Evolutionary conservation across 53 echinoderm and acorn worm genomes (phyloP).

Genomic region (Hippasteria phrygiana): DNA sequence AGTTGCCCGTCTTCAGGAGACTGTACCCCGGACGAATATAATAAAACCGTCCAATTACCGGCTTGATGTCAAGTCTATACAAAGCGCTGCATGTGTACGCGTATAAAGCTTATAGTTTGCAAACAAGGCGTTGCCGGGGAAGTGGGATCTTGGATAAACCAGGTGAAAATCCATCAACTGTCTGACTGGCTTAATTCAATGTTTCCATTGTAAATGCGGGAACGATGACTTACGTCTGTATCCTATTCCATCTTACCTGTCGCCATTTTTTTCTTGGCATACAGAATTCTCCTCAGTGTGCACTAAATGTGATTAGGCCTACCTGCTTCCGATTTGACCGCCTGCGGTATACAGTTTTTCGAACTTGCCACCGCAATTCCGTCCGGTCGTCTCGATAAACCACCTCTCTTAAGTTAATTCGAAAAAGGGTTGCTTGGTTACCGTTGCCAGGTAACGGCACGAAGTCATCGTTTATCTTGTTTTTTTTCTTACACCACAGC

Average conservation of each 20-base stretch:
- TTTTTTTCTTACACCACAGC: neutral
- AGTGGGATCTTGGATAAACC: no score
- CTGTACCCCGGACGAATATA: no score
- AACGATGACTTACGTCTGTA: neutral
- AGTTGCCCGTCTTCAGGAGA: no score
- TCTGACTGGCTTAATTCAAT: neutral
- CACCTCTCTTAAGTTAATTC: conserved; percentile 27
- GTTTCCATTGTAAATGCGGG: neutral
- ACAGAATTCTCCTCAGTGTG: neutral
- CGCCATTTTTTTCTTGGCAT: neutral
- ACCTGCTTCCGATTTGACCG: neutral
- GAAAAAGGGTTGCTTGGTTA: conserved; percentile 11
- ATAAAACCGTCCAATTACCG: no score
- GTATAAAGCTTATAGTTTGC: neutral
- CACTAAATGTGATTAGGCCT: conserved; percentile 6
- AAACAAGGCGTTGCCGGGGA: neutral
- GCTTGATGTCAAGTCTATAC: no score
- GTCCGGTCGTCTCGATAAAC: neutral
- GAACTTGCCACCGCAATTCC: conserved; percentile 7
- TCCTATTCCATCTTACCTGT: neutral
- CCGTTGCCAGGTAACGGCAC: conserved; percentile 36
- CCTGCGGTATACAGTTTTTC: neutral
- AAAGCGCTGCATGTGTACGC: no score
- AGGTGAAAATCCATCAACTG: neutral
- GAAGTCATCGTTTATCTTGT: conserved; percentile 11